phyloP scores from a whole-genome alignment of 2,113 vertebrate species.

The Cochlearius cochlearius region DNA sequence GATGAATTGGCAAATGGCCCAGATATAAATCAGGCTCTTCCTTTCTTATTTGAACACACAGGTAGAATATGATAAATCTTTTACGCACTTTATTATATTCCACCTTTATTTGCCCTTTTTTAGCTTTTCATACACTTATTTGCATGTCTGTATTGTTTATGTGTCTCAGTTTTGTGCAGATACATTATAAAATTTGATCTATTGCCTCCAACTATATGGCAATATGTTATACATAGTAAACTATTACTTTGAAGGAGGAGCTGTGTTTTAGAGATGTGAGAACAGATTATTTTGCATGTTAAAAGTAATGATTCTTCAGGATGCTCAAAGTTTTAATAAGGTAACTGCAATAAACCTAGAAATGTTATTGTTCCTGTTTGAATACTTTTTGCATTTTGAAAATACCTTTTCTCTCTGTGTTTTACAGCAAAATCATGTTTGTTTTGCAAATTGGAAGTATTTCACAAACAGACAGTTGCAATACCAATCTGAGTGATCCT shows the following conservation, averaged over 20 bases:
- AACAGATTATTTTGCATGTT: not conserved
- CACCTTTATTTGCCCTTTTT: not conserved
- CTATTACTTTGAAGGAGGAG: not conserved
- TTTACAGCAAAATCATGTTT: conserved; percentile 98
- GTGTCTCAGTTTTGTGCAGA: not conserved
- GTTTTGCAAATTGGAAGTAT: conserved; percentile 97
- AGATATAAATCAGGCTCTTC: not conserved
- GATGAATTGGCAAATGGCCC: not conserved
- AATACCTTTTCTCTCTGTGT: conserved; percentile 11
- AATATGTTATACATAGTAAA: not conserved
- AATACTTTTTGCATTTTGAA: not conserved
- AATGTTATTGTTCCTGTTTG: not conserved
- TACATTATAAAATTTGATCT: not conserved
- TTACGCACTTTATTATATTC: not conserved
- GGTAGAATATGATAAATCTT: not conserved
- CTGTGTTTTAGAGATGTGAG: not conserved
- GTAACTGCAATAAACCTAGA: not conserved
- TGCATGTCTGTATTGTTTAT: not conserved
- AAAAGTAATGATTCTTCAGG: not conserved
- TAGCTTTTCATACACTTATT: not conserved
- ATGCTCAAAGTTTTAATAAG: not conserved
- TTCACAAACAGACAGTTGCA: conserved; percentile 95
- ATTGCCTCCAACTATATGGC: not conserved
- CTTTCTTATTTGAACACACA: not conserved
- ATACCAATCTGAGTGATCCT: conserved; percentile 88